Evolutionary conservation across 2,797 vertebrate genomes (phyloP).

Genomic region (Lerista edwardsae): DNA sequence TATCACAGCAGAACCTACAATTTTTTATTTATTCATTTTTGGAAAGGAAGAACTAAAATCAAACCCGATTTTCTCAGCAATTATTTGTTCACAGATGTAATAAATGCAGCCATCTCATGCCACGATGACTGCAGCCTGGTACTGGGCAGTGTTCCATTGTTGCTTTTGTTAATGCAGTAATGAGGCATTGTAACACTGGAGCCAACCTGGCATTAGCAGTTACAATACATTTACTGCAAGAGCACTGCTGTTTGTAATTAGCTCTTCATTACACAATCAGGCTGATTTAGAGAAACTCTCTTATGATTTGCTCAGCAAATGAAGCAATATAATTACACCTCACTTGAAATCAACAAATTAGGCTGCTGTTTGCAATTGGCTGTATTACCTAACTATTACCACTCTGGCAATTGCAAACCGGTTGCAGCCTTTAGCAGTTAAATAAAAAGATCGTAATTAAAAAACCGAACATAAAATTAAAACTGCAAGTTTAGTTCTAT

Average conservation of each 20-base stretch:
- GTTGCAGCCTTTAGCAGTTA: conserved; percentile 74
- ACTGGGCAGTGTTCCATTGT: conserved; percentile 72
- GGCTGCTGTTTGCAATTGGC: conserved; percentile 80
- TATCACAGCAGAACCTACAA: background rate
- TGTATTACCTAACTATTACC: conserved; percentile 74
- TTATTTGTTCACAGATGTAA: conserved; percentile 69
- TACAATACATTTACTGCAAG: conserved; percentile 82
- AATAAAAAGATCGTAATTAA: conserved; percentile 77
- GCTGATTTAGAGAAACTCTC: conserved; percentile 82
- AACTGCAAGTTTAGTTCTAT: conserved; percentile 59
- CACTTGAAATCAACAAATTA: conserved; percentile 86
- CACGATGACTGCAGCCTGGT: conserved; percentile 56
- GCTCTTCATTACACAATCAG: conserved; percentile 88
- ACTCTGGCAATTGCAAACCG: conserved; percentile 67
- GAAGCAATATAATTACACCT: conserved; percentile 85
- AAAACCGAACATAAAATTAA: conserved; percentile 67
- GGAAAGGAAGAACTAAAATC: conserved; percentile 57
- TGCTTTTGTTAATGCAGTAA: conserved; percentile 83
- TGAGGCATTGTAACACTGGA: conserved; percentile 79
- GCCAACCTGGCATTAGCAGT: conserved; percentile 82
- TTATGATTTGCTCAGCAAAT: conserved; percentile 84
- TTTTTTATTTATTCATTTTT: no score
- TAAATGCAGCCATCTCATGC: conserved; percentile 57
- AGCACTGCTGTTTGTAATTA: conserved; percentile 86
- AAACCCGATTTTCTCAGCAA: conserved; percentile 60